Conservation (phyloP, 1,140 invertebrate genomes). For the Eufriesea mexicana region DNA sequence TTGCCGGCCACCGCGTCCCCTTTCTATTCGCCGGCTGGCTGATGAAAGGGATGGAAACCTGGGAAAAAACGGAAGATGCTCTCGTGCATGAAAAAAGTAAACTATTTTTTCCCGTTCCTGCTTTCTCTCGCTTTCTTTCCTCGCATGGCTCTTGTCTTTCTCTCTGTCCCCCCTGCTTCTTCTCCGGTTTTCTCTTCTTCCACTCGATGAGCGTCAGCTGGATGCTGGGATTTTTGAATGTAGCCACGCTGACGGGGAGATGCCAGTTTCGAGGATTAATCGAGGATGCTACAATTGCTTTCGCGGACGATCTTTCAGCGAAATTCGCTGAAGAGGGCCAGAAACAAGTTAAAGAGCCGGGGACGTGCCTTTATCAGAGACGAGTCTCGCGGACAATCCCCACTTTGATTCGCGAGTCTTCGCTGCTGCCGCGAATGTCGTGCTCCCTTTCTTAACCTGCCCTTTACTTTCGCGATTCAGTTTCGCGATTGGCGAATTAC, state of each 20-base stretch:
- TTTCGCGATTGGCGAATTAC: not conserved
- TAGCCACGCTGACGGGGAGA: too few relatives aligned
- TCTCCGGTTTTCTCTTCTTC: not conserved
- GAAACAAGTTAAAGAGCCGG: not conserved
- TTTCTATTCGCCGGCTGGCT: conserved; percentile 72
- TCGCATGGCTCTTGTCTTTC: not conserved
- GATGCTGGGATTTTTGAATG: not conserved
- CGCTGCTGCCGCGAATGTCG: not conserved
- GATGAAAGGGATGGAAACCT: conserved; percentile 75
- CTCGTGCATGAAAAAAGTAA: conserved; percentile 63
- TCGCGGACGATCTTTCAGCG: not conserved
- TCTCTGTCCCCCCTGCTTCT: not conserved
- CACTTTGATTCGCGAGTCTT: not conserved
- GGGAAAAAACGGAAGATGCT: conserved; percentile 61
- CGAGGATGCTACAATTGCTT: not conserved
- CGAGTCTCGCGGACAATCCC: not conserved
- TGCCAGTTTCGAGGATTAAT: not conserved
- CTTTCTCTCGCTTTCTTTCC: conserved; percentile 29
- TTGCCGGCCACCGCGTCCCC: conserved; percentile 58
- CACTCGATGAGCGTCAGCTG: not conserved
- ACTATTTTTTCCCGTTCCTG: conserved; percentile 66
- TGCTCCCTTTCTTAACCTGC: not conserved
- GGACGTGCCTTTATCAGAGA: not conserved
- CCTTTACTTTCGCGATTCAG: not conserved
- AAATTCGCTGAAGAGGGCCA: too few relatives aligned